A percentile compares a stretch with the other conserved stretches of the same genome.
These are phyloP conservation scores for Pedionomus torquatus DNA, from an alignment of 2,113 vertebrate species.

Conservation along the genomic window DNA sequence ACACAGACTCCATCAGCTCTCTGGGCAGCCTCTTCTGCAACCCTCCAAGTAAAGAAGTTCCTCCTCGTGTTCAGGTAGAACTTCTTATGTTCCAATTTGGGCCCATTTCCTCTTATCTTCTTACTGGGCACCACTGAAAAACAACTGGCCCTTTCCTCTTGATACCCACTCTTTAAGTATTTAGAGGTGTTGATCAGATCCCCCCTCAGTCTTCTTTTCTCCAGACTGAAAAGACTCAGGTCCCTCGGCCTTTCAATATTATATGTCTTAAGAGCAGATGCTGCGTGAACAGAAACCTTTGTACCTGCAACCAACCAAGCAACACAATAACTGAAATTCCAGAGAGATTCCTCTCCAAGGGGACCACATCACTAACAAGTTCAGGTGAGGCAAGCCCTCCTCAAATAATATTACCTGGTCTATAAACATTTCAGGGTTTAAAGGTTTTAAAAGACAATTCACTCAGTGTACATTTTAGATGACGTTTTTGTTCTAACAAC, in stretches of 20 bases:
- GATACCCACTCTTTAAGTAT: too few relatives aligned
- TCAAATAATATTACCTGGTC: rapidly evolving
- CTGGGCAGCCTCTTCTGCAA: too few relatives aligned
- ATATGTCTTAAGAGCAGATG: rapidly evolving
- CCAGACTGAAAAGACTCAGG: too few relatives aligned
- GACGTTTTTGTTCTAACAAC: background rate
- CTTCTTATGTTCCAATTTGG: too few relatives aligned
- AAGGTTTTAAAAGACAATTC: background rate
- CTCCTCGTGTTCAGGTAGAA: too few relatives aligned
- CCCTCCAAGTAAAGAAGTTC: too few relatives aligned
- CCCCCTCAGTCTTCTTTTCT: too few relatives aligned
- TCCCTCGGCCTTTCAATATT: background rate
- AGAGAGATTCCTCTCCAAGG: background rate
- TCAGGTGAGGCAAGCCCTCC: background rate
- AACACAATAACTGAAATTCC: background rate
- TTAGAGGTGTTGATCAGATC: too few relatives aligned
- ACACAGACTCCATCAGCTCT: too few relatives aligned
- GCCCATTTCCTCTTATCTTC: too few relatives aligned
- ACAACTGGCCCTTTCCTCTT: too few relatives aligned
- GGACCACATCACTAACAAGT: background rate
- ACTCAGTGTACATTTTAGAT: background rate
- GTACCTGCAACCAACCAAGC: background rate
- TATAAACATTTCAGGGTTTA: rapidly evolving
- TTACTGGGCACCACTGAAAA: too few relatives aligned
- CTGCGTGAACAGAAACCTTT: rapidly evolving